Base-by-base conservation (phyloP, 2,888 invertebrate species). In the Erebia palarica region DNA sequence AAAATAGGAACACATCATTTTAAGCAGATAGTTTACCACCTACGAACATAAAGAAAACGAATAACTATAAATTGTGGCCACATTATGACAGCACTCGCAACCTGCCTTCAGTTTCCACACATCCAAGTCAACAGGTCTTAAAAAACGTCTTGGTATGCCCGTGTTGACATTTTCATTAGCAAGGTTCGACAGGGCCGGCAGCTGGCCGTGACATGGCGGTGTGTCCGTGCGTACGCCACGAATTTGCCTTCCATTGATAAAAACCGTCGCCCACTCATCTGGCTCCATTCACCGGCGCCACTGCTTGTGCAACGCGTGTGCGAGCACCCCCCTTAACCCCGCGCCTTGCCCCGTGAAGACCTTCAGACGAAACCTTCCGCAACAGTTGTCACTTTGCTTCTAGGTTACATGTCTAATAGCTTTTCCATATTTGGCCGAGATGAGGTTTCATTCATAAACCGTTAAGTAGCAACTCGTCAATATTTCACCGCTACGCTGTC, bases 201-300 rank as follows among this genome's bases (percentile, higher is more conserved):
- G 79, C 75, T 81, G 91, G 86, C 92, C 92, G 84, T 92, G 92
- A 92, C 92, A 90, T 85, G 83, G 79, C 42, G 71, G 36, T 36
- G 36, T 60, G 77, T 75, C 84, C 84, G 88, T 86, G 89, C 89
- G 91, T 92, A 91, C 90, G 87, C 86, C 88, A 86, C 88, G 82
- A 89, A 87, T 90, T 91, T 83, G 90, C 89, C 84, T 90, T 91
- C 89, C 93, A 93, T 93, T 92, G 90, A 93, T 93, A 91, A 92
- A 92, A 91, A 91, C 86, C 80, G 78, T 85, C 90, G 84, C 93
- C 91, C 89, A 91, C 92, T 80, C 87, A 80, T 76, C 79, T 51
- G 78, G 80, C 82, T 89, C 91, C 92, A 91, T 91, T 91, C 91
- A 91, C 90, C 85, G 89, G 90, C 89, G 90, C 90, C 89, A 79